phyloP scores from a whole-genome alignment of 2,797 vertebrate genomes.

The Gymnopithys bicolor region DNA sequence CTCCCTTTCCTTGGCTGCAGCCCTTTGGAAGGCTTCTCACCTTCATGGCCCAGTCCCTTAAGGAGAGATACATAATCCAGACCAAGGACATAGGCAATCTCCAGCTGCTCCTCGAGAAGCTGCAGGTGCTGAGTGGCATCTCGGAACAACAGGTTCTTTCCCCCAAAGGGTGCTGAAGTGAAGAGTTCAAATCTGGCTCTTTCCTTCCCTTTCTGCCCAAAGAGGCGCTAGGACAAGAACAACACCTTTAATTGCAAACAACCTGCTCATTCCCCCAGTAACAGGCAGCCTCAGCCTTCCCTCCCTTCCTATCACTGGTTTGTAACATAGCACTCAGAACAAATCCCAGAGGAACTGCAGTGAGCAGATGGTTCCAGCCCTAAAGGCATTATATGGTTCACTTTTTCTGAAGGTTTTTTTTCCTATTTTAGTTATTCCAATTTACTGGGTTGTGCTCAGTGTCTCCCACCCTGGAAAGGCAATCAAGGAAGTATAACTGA shows the following conservation, averaged over 20 bases:
- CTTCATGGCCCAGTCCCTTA: slow-evolving; percentile 93
- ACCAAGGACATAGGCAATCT: slow-evolving; percentile 87
- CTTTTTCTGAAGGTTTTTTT: neutral
- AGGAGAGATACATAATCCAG: slow-evolving; percentile 91
- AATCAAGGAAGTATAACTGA: neutral
- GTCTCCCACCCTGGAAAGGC: neutral
- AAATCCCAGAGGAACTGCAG: neutral
- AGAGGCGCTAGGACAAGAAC: slow-evolving; percentile 77
- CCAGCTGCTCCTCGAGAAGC: slow-evolving; percentile 79
- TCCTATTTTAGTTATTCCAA: neutral
- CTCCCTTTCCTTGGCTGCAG: neutral
- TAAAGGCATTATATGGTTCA: neutral
- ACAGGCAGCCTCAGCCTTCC: neutral
- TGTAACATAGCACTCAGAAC: neutral
- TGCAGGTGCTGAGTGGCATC: slow-evolving; percentile 83
- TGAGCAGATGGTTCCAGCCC: neutral
- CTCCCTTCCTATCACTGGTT: neutral
- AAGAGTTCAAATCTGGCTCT: slow-evolving; percentile 86
- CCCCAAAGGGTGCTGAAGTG: slow-evolving; percentile 80
- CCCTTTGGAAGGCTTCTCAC: slow-evolving; percentile 67
- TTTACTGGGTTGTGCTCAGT: neutral
- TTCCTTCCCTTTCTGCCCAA: slow-evolving; percentile 83
- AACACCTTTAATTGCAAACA: neutral
- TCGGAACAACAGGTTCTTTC: slow-evolving; percentile 86
- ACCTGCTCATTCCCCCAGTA: neutral